Conservation (phyloP, 2,113 vertebrate species). For the Lepidothrix coronata region DNA sequence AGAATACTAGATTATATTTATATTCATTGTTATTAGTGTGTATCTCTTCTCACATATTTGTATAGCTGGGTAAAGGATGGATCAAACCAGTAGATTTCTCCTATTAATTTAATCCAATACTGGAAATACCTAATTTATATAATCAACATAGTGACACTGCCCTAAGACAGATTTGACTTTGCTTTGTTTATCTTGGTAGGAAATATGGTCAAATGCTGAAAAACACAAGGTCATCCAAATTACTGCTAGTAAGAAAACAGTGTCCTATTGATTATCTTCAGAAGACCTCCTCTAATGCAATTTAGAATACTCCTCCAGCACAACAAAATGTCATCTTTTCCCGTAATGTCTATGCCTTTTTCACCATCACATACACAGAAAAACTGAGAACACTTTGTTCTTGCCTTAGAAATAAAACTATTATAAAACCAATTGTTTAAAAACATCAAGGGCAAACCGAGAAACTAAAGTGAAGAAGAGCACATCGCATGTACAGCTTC, state of each 20-base stretch:
- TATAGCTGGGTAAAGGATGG: neutral
- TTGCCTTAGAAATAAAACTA: neutral
- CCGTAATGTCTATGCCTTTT: neutral
- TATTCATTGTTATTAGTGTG: neutral
- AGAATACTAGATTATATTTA: neutral
- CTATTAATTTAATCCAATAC: neutral
- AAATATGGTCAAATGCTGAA: neutral
- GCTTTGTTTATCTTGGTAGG: neutral
- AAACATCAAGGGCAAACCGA: neutral
- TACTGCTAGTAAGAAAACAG: neutral
- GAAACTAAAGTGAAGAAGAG: neutral
- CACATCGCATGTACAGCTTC: neutral
- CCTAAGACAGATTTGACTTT: neutral
- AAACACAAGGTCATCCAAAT: constrained; percentile 20
- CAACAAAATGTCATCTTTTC: neutral
- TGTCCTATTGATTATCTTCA: neutral
- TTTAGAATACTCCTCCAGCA: neutral
- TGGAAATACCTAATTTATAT: neutral
- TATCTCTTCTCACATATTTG: neutral
- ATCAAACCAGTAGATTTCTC: neutral
- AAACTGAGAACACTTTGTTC: neutral
- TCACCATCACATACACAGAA: neutral
- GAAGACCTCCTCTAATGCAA: neutral
- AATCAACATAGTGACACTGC: neutral
- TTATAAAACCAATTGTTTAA: neutral